phyloP scores from a whole-genome alignment of 2,888 invertebrate species.

The Mythimna impura region DNA sequence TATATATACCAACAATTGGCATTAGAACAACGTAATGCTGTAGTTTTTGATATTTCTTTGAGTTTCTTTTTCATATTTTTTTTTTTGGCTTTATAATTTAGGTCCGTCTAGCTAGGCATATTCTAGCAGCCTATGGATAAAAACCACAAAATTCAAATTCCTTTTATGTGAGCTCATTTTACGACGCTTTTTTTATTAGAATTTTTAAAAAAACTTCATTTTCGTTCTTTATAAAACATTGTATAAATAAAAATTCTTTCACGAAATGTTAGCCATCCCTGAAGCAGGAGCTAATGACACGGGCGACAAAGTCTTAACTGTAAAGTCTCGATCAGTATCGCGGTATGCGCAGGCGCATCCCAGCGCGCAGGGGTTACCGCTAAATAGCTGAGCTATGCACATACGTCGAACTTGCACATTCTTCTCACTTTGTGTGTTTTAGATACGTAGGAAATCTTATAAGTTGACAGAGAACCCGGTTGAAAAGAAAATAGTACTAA shows the following conservation, averaged over 20 bases:
- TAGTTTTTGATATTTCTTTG: too few relatives aligned
- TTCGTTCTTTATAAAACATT: too few relatives aligned
- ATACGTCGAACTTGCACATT: slow-evolving; percentile 58
- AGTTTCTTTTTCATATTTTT: too few relatives aligned
- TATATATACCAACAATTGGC: too few relatives aligned
- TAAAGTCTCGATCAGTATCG: slow-evolving; percentile 82
- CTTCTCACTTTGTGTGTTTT: slow-evolving; percentile 48
- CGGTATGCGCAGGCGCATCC: slow-evolving; percentile 65
- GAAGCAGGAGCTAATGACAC: slow-evolving; percentile 55
- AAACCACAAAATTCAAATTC: neutral
- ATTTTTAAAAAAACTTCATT: too few relatives aligned
- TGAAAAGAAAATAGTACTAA: neutral
- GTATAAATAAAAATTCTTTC: too few relatives aligned
- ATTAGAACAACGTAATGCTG: too few relatives aligned
- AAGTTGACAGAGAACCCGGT: neutral
- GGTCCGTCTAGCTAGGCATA: neutral
- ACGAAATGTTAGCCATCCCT: slow-evolving; percentile 23
- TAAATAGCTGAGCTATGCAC: slow-evolving; percentile 62
- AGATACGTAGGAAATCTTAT: slow-evolving; percentile 39
- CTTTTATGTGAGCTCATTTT: too few relatives aligned
- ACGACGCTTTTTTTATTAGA: too few relatives aligned
- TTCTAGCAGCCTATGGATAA: too few relatives aligned
- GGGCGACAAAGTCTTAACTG: slow-evolving; percentile 75
- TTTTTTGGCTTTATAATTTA: neutral
- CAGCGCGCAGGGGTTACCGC: slow-evolving; percentile 61